Base-by-base conservation (phyloP, 2,888 invertebrate genomes). In the Acholoe squamosa region DNA sequence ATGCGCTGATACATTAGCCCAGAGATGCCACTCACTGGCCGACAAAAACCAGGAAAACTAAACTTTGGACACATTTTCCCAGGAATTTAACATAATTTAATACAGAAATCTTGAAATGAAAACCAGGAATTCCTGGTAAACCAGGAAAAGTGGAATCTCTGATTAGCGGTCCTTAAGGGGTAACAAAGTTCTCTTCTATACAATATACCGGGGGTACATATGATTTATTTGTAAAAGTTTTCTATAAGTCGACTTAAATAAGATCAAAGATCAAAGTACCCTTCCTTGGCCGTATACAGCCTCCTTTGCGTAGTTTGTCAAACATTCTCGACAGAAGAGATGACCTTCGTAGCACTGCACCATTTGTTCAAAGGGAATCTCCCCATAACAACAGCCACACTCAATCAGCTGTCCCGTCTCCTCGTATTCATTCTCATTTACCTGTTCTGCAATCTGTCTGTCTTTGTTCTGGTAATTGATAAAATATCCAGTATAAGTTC, bases 341-440 rank as follows among this genome's bases (percentile, higher is more conserved):
- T 95, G 95, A 0, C 95, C 94, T 34, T 95, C 95, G 89, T 92
- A 93, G 91, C 95, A 95, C 92, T 95, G 95, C 0, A 94, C 93
- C 94, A 95, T 94, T n/a, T 90, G 90, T 71, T 94, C 95, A 91
- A 95, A 94, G 22, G 94, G 92, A 67, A 91, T 91, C 43, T 94
- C 94, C 22, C 93, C 92, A 91, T 92, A 95, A 91, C 95, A 95
- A 91, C 95, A 95, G 1, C 94, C 94, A 93, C 95, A 95, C 91
- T 95, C 95, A 25, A 94, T 94, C 88, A 92, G 84, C 92, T 94
- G 94, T 7, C 94, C 94, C 52, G 91, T 91, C n/a, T 93, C 92
- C 89, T 93, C 93, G 84, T 94, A 94, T 88, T 94, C 93, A 28
- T 91, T 89, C 90, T 94, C 93, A 84, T 94, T 94, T 28, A 94